These are phyloP conservation scores for Diplolepis rosae DNA, from an alignment of 2,888 invertebrate species.

Conservation along the genomic window DNA sequence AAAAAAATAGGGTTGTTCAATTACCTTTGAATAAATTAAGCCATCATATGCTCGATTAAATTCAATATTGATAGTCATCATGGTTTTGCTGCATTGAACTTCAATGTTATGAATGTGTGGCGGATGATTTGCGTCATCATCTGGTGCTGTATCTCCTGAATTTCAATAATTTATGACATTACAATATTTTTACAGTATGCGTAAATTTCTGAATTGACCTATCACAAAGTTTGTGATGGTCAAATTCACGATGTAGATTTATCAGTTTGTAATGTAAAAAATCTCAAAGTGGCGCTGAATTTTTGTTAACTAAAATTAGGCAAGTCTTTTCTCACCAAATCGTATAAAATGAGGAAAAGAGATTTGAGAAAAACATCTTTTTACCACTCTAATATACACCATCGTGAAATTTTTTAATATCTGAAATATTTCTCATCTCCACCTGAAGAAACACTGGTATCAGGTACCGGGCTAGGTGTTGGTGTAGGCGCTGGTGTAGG, in stretches of 20 bases:
- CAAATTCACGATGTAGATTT: too few relatives aligned
- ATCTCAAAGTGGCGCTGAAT: too few relatives aligned
- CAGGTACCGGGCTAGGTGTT: conserved; percentile 34
- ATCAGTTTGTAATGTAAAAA: too few relatives aligned
- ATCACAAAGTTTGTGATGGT: too few relatives aligned
- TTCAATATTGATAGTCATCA: conserved; percentile 88
- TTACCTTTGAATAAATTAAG: conserved; percentile 85
- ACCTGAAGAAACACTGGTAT: background rate
- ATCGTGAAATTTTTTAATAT: too few relatives aligned
- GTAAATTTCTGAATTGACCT: too few relatives aligned
- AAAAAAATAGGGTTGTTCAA: too few relatives aligned
- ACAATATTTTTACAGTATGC: too few relatives aligned
- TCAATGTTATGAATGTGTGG: conserved; percentile 85
- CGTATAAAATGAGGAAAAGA: too few relatives aligned
- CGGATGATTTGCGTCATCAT: conserved; percentile 82
- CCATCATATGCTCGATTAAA: conserved; percentile 86
- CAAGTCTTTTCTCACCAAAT: too few relatives aligned
- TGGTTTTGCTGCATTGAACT: conserved; percentile 86
- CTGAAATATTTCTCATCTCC: conserved; percentile 9
- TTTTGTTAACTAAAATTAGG: too few relatives aligned
- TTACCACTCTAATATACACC: background rate
- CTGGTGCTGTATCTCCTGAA: conserved; percentile 53
- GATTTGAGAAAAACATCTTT: too few relatives aligned
- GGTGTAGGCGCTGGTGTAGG: conserved; percentile 35
- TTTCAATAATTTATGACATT: background rate